phyloP scores from a whole-genome alignment of 1,140 invertebrate species.

The Ectropis grisescens region DNA sequence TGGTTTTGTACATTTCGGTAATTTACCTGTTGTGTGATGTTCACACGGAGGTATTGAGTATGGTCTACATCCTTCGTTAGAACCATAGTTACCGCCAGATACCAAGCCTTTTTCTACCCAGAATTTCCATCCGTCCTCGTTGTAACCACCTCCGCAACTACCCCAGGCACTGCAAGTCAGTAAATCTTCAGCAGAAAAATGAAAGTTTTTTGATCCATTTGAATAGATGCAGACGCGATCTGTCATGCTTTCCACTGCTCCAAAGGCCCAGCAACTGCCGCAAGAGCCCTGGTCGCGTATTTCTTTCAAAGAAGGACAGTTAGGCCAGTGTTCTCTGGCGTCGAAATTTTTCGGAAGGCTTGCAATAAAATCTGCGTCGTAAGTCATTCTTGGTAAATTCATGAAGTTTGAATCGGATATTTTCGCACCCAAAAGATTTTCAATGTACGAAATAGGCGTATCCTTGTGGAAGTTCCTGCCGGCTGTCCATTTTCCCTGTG shows the following conservation, averaged over 20 bases:
- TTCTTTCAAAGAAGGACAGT: slow-evolving; percentile 82
- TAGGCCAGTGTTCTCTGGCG: slow-evolving; percentile 79
- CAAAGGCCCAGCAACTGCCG: slow-evolving; percentile 85
- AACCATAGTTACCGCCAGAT: slow-evolving; percentile 82
- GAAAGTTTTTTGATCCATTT: slow-evolving; percentile 75
- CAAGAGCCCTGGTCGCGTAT: slow-evolving; percentile 78
- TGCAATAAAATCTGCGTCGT: too few species aligned
- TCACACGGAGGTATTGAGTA: slow-evolving; percentile 86
- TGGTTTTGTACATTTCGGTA: too few species aligned
- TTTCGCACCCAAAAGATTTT: too few species aligned
- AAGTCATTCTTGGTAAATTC: too few species aligned
- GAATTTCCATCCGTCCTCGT: slow-evolving; percentile 79
- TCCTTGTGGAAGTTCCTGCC: too few species aligned
- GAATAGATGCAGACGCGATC: slow-evolving; percentile 88
- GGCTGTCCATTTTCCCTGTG: too few species aligned
- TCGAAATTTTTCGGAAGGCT: slow-evolving; percentile 82
- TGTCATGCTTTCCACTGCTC: slow-evolving; percentile 90
- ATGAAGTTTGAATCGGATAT: too few species aligned
- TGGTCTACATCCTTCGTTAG: slow-evolving; percentile 81
- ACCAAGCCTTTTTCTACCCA: slow-evolving; percentile 82
- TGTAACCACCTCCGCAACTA: slow-evolving; percentile 83
- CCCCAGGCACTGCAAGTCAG: slow-evolving; percentile 79
- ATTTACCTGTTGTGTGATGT: too few species aligned
- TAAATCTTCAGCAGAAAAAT: slow-evolving; percentile 87
- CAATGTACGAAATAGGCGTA: too few species aligned